A percentile compares a stretch with the other conserved stretches of the same genome.
phyloP scores from a whole-genome alignment of 2,888 invertebrate genomes.

The Deilephila elpenor region DNA sequence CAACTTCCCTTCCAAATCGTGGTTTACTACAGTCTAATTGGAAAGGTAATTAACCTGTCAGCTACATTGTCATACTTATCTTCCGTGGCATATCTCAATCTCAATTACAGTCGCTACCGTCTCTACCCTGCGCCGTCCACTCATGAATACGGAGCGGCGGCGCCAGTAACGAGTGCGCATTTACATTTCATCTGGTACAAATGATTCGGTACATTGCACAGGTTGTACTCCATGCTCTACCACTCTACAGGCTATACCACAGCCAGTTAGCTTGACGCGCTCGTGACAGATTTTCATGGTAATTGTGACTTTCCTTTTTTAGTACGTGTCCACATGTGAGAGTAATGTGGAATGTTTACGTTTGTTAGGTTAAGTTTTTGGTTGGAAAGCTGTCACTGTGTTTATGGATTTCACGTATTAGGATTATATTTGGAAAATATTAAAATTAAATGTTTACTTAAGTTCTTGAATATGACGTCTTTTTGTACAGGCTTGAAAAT shows the following conservation, averaged over 20 bases:
- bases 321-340: neutral
- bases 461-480: too few relatives aligned
- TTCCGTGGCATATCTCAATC: conserved; percentile 20
- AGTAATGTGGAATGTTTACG: conserved; percentile 1
- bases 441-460: too few relatives aligned
- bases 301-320: conserved; percentile 25
- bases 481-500: too few relatives aligned
- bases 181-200: conserved; percentile 84
- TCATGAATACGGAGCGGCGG: conserved; percentile 83
- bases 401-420: neutral
- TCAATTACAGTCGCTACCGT: conserved; percentile 33
- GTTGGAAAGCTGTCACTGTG: too few relatives aligned
- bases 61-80: neutral
- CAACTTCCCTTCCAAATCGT: too few relatives aligned
- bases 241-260: conserved; percentile 13
- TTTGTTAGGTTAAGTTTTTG: neutral
- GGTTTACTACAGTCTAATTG: too few relatives aligned
- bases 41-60: neutral
- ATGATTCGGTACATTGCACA: conserved; percentile 78
- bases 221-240: conserved; percentile 54
- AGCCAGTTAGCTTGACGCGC: conserved; percentile 20
- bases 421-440: neutral
- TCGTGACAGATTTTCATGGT: conserved; percentile 21
- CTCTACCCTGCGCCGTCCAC: conserved; percentile 48
- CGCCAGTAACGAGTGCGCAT: conserved; percentile 81